These are phyloP conservation scores for Tretioscincus oriximinensis DNA, from an alignment of 2,113 vertebrate species.

Conservation along the genomic window DNA sequence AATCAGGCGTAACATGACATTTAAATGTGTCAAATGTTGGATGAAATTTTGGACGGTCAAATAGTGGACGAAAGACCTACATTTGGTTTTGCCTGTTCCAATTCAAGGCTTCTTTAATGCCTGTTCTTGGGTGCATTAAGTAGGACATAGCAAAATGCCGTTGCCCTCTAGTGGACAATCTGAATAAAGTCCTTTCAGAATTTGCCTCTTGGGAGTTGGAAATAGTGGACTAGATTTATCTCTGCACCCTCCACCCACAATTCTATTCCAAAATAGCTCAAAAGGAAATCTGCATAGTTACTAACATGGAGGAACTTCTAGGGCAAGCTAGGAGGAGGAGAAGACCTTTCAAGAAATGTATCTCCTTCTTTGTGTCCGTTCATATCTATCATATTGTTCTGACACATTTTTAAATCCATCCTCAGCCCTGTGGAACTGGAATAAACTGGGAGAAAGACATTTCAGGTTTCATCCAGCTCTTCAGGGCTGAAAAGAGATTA, in stretches of 20 bases:
- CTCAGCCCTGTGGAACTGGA: no score
- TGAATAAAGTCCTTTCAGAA: neutral
- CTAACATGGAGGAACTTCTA: neutral
- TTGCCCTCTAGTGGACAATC: slow-evolving; percentile 69
- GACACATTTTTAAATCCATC: no score
- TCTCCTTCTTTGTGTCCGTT: neutral
- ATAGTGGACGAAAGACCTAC: neutral
- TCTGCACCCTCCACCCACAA: neutral
- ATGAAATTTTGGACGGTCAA: no score
- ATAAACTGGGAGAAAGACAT: no score
- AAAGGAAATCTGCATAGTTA: neutral
- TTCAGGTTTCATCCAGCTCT: no score
- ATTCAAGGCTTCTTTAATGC: neutral
- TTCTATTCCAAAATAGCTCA: neutral
- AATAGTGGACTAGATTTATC: neutral
- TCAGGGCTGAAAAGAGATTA: no score
- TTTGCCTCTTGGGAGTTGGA: neutral
- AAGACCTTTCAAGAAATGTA: neutral
- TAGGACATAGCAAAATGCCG: neutral
- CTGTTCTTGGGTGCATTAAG: accelerated
- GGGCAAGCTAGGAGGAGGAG: accelerated
- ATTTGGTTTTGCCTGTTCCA: slow-evolving; percentile 9
- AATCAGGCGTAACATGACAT: neutral
- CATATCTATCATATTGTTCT: neutral
- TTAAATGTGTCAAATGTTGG: neutral